phyloP scores from a whole-genome alignment of 2,113 vertebrate genomes.

The Perognathus longimembris region DNA sequence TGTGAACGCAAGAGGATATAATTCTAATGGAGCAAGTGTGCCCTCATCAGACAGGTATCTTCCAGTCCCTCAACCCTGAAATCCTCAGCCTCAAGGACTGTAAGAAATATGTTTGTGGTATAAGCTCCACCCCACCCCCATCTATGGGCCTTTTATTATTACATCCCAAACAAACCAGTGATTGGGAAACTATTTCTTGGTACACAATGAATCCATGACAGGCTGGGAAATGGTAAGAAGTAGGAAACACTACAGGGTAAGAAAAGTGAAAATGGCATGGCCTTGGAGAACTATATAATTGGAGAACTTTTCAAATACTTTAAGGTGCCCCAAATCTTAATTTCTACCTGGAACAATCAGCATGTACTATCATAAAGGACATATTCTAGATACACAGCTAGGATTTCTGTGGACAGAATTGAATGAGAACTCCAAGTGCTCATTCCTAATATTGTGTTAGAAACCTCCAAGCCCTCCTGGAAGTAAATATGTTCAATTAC shows the following conservation, averaged over 20 bases:
- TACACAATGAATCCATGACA: background rate
- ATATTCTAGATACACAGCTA: background rate
- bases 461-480: background rate
- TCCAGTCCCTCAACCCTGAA: background rate
- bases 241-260: background rate
- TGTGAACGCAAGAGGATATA: background rate
- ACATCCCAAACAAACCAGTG: background rate
- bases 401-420: background rate
- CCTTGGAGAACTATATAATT: background rate
- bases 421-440: background rate
- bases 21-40: too few relatives aligned
- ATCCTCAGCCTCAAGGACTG: background rate
- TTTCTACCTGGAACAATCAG: background rate
- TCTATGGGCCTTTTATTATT: background rate
- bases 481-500: background rate
- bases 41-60: background rate
- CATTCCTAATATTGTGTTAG: background rate
- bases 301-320: background rate
- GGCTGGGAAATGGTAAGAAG: background rate
- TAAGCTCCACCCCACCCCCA: background rate
- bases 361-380: background rate
- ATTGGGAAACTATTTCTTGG: background rate
- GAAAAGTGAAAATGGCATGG: background rate
- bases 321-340: background rate
- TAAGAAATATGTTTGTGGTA: background rate